Evolutionary conservation across 1,140 invertebrate species (phyloP), one percentile per base, ranked within the genome.

Genomic region (Drosophila pachea): DNA sequence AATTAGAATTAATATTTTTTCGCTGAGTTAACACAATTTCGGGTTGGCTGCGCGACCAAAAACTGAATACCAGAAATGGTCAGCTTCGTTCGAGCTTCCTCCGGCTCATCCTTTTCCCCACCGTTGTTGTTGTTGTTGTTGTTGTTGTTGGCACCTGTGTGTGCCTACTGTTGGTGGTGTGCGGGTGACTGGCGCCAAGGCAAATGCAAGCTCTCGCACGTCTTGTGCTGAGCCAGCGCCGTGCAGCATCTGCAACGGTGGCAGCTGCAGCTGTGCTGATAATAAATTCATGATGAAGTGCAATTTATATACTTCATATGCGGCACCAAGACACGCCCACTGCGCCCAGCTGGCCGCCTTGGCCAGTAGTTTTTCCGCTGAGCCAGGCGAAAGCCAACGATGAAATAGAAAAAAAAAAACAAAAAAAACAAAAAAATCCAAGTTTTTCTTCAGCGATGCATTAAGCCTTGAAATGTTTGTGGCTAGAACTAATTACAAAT

Each of bases 281-380:
- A 84, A 84, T 84, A 84, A 84, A 84, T 84, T 84, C 81, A 84
- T 84, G 81, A 84, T 79, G 79, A 84, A 84, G 79, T 76, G 79
- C 78, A 84, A 84, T 84, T 84, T 84, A 84, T 84, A 84, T 76
- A 84, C 81, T 84, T 84, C 79, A 79, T 84, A 84, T 84, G 76
- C 76, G 76, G 53, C 52, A 36, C 45, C 49, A 5, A 5, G 35
- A 42, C 42, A 40, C 48, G 48, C 42, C 29, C 29, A n/a, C 14
- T 16, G 14, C 53, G 14, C 47, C 6, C 22, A 33, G 14, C 43
- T 42, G 31, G 42, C 32, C 38, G 49, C 50, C 61, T 40, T 71
- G 58, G 54, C 64, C 68, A 71, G 49, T 54, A 22, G 22, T 22
- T 49, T 75, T 73, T 75, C 43, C 73, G 61, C 76, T 73, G 56